phyloP scores from a whole-genome alignment of 2,888 invertebrate species.

The Hololepta plana region DNA sequence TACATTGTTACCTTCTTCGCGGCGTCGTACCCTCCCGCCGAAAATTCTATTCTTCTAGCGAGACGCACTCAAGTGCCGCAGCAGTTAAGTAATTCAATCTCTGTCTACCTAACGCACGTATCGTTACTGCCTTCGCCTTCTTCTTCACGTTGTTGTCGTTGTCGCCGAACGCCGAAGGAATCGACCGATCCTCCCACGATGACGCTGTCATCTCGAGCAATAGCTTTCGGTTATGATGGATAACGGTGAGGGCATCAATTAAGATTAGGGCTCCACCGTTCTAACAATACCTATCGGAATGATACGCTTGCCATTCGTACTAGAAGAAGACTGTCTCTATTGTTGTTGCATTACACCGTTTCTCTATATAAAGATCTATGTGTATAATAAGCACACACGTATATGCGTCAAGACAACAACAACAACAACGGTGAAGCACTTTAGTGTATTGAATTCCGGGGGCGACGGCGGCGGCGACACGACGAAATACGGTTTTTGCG shows the following conservation, averaged over 20 bases:
- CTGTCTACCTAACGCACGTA: constrained; percentile 6
- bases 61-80: constrained; percentile 18
- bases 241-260: constrained; percentile 29
- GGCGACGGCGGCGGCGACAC: constrained; percentile 10
- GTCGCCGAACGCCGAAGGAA: no score
- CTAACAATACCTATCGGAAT: constrained; percentile 26
- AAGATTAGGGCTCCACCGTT: constrained; percentile 25
- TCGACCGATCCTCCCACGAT: no score
- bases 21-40: constrained; percentile 11
- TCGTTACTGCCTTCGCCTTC: no score
- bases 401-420: no score
- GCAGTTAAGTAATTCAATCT: constrained; percentile 1
- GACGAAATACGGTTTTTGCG: no score
- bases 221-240: constrained; percentile 27
- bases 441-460: constrained; percentile 30
- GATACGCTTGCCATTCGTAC: constrained; percentile 14
- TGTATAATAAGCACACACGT: no score
- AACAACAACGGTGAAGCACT: constrained; percentile 26
- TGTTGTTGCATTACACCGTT: no score
- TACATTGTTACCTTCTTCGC: constrained; percentile 29
- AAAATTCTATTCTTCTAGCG: constrained; percentile 19
- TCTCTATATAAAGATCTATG: no score
- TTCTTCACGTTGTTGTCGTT: no score
- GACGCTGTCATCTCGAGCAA: constrained; percentile 23
- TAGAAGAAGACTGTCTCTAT: no score